phyloP scores from a whole-genome alignment of 2,113 vertebrate species.

The Gracilinanus agilis region DNA sequence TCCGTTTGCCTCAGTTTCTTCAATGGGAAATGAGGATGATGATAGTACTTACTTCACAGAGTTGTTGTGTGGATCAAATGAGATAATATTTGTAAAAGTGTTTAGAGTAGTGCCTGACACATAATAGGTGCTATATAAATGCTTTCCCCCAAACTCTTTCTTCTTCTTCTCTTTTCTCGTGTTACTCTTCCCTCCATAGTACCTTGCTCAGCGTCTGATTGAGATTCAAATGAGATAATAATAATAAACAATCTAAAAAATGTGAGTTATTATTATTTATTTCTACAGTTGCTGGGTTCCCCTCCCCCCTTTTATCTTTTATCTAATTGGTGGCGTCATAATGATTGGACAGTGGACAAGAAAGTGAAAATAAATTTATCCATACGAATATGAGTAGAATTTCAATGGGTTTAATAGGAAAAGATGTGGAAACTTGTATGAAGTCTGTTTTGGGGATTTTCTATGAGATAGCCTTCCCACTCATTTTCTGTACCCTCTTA shows the following conservation, averaged over 20 bases:
- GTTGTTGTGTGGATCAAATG: background rate
- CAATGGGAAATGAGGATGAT: background rate
- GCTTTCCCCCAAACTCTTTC: background rate
- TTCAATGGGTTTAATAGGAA: background rate
- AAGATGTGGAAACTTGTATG: conserved; percentile 8
- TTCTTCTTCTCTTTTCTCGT: background rate
- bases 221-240: background rate
- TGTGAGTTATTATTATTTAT: background rate
- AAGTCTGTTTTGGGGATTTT: background rate
- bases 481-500: background rate
- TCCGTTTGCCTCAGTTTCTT: background rate
- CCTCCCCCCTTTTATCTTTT: background rate
- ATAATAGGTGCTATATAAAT: background rate
- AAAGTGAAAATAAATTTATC: background rate
- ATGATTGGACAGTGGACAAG: background rate
- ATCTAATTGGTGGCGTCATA: background rate
- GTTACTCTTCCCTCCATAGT: background rate
- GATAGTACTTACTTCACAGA: background rate
- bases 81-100: background rate
- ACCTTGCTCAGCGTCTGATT: background rate
- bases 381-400: background rate
- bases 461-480: background rate
- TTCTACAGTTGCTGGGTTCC: background rate
- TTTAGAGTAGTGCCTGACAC: background rate
- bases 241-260: background rate